Evolutionary conservation across 2,113 vertebrate genomes (phyloP), one percentile per base, ranked within the genome.

Genomic region (Todiramphus saurophagus): DNA sequence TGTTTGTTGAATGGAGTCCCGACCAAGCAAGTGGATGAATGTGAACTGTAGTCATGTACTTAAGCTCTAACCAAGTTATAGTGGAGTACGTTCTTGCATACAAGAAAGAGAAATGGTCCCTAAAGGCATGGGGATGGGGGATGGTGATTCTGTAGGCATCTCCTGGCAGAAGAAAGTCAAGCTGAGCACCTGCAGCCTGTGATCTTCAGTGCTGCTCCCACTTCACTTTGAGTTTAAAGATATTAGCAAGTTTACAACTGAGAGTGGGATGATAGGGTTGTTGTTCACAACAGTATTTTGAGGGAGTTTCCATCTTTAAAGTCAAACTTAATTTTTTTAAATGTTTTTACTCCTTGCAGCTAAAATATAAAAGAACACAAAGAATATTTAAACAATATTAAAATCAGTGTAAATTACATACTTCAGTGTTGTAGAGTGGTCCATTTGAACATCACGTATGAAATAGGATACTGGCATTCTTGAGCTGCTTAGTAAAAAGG

Each of bases 11-110:
- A 56, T 2, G 12, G 21, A 89, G 20, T 4, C n/a, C 11, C 41
- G 58, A 2, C 24, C 46, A 63, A 64, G 21, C 43, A 70, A 50
- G 24, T 2, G 2, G 35, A 23, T 76, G 48, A 86, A 50, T 0
- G 1, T 18, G 25, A 93, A n/a, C 14, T 35, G 5, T 20, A 67
- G 16, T 27, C 6, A 2, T 0, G 0, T 51, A 12, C 35, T 64
- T 56, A 21, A 55, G 4, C 27, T 58, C 53, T 31, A 60, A 13
- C 31, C 8, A 51, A 46, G 43, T 68, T 59, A 46, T 58, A 83
- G 70, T 30, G 21, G 27, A 58, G 5, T 3, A 4, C 25, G 11
- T 2, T 37, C 31, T 92, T 56, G 14, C 16, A 11, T 23, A 33
- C 7, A 17, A 16, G 41, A 53, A 78, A 67, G 56, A 85, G 18